phyloP scores from a whole-genome alignment of 2,888 invertebrate genomes.

The Blera fallax region DNA sequence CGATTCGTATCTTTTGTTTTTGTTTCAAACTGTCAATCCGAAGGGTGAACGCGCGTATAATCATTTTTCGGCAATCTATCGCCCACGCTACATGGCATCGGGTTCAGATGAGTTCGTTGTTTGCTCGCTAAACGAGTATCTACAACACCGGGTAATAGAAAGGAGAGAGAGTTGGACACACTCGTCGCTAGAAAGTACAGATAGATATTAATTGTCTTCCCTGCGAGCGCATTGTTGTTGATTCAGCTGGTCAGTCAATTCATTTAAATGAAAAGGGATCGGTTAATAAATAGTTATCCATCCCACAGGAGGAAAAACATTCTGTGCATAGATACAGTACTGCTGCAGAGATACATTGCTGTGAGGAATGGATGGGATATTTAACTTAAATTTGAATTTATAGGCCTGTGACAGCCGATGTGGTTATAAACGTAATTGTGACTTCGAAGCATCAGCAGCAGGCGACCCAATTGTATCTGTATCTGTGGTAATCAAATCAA shows the following conservation, averaged over 20 bases:
- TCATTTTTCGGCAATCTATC: slow-evolving; percentile 28
- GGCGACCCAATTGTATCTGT: background rate
- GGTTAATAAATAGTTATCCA: slow-evolving; percentile 61
- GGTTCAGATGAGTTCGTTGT: slow-evolving; percentile 26
- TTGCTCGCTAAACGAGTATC: background rate
- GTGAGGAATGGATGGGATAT: slow-evolving; percentile 53
- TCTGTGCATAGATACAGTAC: slow-evolving; percentile 25
- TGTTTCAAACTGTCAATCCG: slow-evolving; percentile 51
- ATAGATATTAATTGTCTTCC: slow-evolving; percentile 61
- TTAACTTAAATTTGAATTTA: slow-evolving; percentile 61
- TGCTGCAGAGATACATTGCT: slow-evolving; percentile 23
- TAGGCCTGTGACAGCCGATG: slow-evolving; percentile 33
- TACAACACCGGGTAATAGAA: slow-evolving; percentile 5
- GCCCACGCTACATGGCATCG: slow-evolving; percentile 15
- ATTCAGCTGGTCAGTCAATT: slow-evolving; percentile 67
- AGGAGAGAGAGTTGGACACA: background rate
- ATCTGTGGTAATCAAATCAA: background rate
- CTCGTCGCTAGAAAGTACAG: slow-evolving; percentile 3
- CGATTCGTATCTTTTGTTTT: slow-evolving; percentile 40
- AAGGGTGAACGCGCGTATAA: slow-evolving; percentile 10
- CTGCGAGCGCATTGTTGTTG: slow-evolving; percentile 28
- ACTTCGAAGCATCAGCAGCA: background rate
- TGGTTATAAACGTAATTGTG: slow-evolving; percentile 34
- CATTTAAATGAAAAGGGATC: slow-evolving; percentile 63
- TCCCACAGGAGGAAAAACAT: slow-evolving; percentile 6